A percentile compares a stretch with the other conserved stretches of the same genome.
phyloP scores from a whole-genome alignment of 2,888 invertebrate genomes.

The Drosophila helvetica region DNA sequence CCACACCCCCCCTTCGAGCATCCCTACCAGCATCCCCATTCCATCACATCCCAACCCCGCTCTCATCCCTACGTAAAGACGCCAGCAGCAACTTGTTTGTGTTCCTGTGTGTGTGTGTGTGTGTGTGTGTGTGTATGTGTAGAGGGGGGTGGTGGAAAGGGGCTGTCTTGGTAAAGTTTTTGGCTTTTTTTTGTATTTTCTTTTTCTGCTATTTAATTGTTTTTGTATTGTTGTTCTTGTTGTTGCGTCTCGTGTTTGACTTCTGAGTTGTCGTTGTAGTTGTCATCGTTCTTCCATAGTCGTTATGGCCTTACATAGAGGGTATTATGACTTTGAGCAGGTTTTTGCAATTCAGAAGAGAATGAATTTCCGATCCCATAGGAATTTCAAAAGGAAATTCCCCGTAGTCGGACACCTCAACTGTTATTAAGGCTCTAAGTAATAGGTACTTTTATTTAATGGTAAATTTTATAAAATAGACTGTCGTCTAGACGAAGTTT shows the following conservation, averaged over 20 bases:
- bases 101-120: conserved; percentile 10
- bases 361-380: too few species aligned
- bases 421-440: too few species aligned
- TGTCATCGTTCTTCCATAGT: conserved; percentile 32
- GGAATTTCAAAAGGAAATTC: neutral
- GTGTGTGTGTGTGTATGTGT: conserved; percentile 10
- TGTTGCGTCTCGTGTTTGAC: conserved; percentile 49
- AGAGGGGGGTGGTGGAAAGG: conserved; percentile 6
- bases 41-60: conserved; percentile 14
- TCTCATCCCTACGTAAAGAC: conserved; percentile 10
- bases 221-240: conserved; percentile 48
- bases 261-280: conserved; percentile 44
- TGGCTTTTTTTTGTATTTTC: conserved; percentile 47
- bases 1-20: conserved; percentile 38
- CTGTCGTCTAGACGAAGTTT: neutral
- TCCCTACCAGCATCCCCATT: conserved; percentile 10
- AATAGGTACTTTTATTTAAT: too few species aligned
- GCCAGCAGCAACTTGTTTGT: conserved; percentile 66
- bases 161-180: conserved; percentile 63
- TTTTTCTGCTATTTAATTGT: conserved; percentile 65
- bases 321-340: neutral
- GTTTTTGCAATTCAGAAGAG: neutral
- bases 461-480: too few species aligned
- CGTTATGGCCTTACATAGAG: conserved; percentile 1
- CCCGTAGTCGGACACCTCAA: neutral